Conservation (phyloP, 2,113 vertebrate species). For the Pteronura brasiliensis region DNA sequence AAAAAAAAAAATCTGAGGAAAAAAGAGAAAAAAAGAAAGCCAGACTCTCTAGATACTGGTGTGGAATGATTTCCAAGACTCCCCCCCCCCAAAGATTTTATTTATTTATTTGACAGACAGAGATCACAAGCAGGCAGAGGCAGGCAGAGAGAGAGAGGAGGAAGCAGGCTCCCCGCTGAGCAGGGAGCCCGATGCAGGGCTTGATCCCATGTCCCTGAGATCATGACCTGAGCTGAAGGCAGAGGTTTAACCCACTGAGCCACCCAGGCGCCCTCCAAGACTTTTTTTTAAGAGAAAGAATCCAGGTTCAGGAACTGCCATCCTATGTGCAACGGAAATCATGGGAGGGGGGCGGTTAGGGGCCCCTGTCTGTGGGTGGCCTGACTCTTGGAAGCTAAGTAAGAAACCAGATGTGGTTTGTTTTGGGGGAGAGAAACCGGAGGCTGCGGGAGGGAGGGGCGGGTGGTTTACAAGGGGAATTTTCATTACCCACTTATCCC, state of each 20-base stretch:
- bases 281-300: not conserved
- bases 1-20: not conserved
- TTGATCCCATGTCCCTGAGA: too few relatives aligned
- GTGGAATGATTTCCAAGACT: not conserved
- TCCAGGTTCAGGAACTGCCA: not conserved
- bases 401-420: not conserved
- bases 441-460: not conserved
- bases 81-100: too few relatives aligned
- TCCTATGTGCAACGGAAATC: not conserved
- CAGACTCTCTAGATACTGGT: not conserved
- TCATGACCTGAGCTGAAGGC: too few relatives aligned
- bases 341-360: not conserved
- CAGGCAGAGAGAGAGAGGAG: too few relatives aligned
- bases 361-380: not conserved
- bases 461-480: fast-evolving
- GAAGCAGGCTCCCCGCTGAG: too few relatives aligned
- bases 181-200: too few relatives aligned
- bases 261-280: too few relatives aligned
- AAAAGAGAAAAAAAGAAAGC: too few relatives aligned
- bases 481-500: too few relatives aligned
- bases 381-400: fast-evolving
- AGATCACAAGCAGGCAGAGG: too few relatives aligned
- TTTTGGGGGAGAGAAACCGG: not conserved
- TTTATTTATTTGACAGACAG: too few relatives aligned
- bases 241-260: too few relatives aligned